A percentile compares a stretch with the other conserved stretches of the same genome.
phyloP scores from a whole-genome alignment of 2,797 vertebrate genomes.

The Steatocranus sp. region DNA sequence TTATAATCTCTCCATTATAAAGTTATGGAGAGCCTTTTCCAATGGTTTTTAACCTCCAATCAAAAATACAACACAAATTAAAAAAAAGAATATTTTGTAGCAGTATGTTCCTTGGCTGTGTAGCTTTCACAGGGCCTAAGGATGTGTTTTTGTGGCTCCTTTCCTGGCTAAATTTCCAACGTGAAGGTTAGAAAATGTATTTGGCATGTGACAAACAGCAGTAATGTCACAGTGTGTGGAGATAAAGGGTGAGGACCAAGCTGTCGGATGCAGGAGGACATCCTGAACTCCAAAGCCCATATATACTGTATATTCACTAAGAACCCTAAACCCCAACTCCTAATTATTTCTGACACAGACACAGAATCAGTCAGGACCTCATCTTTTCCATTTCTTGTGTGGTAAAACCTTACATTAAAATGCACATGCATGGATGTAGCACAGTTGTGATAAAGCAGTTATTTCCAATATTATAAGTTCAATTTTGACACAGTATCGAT shows the following conservation, averaged over 20 bases:
- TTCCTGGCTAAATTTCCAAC: not conserved
- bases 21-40: rapidly evolving
- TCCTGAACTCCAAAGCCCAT: not conserved
- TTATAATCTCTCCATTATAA: not conserved
- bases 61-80: not conserved
- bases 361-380: not conserved
- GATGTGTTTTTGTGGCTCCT: not conserved
- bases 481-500: not conserved
- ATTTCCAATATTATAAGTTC: not conserved
- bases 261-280: not conserved
- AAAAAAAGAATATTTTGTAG: not conserved
- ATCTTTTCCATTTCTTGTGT: not conserved
- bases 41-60: not conserved
- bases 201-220: not conserved
- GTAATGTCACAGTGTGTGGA: not conserved
- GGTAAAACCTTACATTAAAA: not conserved
- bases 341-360: not conserved
- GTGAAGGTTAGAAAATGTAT: not conserved
- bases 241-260: not conserved
- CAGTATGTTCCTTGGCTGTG: not conserved
- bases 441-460: not conserved
- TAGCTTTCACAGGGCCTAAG: not conserved
- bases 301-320: not conserved
- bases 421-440: not conserved
- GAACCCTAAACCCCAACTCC: not conserved